Base-by-base conservation (phyloP, 2,888 invertebrate genomes). In the Brachynemurus nebulosus region DNA sequence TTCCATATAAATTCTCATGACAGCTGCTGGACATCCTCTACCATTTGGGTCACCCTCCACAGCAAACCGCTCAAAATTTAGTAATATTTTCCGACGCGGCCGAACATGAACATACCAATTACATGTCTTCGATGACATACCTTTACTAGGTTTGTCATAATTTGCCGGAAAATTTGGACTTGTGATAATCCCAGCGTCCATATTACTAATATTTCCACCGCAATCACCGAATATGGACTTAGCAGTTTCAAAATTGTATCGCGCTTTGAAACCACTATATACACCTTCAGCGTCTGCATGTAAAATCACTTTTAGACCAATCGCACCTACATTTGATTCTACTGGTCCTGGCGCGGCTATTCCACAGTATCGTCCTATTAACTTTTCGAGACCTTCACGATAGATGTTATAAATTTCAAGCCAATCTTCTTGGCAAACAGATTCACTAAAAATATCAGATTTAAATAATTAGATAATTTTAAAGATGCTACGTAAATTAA, bases 91-190 rank as follows among this genome's bases (percentile, higher is more conserved):
- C 63, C 89, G 86, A 55, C 81, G 81, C 23, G 85, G 82, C 53
- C 84, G 76, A 47, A 90, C 92, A 50, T 78, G 82, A 60, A 98
- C 86, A 62, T 85, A 86, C 97, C 97, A 98, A 67, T 96, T 92
- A 70, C 97, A 98, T 50, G 86, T 88, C 63, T 84, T 81, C 52
- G 86, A 86, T 40, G 89, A 83, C 53, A 81, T 71, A 44, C 82
- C 83, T 52, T 78, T 76, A 36, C 77, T 70, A 2, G 88, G 88
- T 39, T 86, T 80, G 59, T 84, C 84, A 68, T 97, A 97, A 56
- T 90, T 84, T 48, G 78, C 75, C 42, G 95, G 95, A 70, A 79
- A 93, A 57, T 88, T 85, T 35, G 95, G 95, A 52, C 92, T 91
- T 49, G 82, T 78, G 56, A 92, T 85, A 59, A 74, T 82, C 62